Evolutionary conservation across 2,797 vertebrate genomes (phyloP).

Genomic region (Cynodonichthys magdalenae): DNA sequence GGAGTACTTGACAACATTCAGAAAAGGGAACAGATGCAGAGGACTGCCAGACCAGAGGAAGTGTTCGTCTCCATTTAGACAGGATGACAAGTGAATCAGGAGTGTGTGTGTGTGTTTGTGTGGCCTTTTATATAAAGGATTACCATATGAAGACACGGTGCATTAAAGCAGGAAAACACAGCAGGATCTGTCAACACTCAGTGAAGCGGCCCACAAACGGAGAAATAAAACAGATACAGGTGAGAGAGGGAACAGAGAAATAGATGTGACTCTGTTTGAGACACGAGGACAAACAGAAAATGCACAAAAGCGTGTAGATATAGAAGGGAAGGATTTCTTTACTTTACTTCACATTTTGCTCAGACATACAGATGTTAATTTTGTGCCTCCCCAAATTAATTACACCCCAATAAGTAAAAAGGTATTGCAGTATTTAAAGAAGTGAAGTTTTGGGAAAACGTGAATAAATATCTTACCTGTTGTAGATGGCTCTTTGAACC

Average conservation of each 20-base stretch:
- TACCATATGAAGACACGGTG: slow-evolving; percentile 57
- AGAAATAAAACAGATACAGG: slow-evolving; percentile 29
- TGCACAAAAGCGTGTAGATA: neutral
- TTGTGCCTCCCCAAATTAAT: slow-evolving; percentile 25
- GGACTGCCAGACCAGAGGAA: slow-evolving; percentile 48
- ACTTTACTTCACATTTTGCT: slow-evolving; percentile 18
- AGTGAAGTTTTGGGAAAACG: no score
- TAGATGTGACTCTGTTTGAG: slow-evolving; percentile 20
- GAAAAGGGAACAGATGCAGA: slow-evolving; percentile 54
- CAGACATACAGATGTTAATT: slow-evolving; percentile 14
- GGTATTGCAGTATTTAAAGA: neutral
- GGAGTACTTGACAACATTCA: slow-evolving; percentile 53
- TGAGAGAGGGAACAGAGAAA: slow-evolving; percentile 15
- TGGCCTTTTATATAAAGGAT: slow-evolving; percentile 50
- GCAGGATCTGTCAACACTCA: slow-evolving; percentile 51
- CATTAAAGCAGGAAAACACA: slow-evolving; percentile 55
- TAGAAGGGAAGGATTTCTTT: slow-evolving; percentile 15
- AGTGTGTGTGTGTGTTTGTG: slow-evolving; percentile 41
- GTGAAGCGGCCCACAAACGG: slow-evolving; percentile 16
- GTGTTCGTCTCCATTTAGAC: slow-evolving; percentile 56
- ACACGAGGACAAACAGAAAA: slow-evolving; percentile 15
- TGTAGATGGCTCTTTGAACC: no score
- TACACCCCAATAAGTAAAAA: slow-evolving; percentile 27
- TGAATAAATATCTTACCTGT: no score
- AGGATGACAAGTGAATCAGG: slow-evolving; percentile 66